Base-by-base conservation (phyloP, 2,888 invertebrate genomes). In the Phyllotreta striolata region DNA sequence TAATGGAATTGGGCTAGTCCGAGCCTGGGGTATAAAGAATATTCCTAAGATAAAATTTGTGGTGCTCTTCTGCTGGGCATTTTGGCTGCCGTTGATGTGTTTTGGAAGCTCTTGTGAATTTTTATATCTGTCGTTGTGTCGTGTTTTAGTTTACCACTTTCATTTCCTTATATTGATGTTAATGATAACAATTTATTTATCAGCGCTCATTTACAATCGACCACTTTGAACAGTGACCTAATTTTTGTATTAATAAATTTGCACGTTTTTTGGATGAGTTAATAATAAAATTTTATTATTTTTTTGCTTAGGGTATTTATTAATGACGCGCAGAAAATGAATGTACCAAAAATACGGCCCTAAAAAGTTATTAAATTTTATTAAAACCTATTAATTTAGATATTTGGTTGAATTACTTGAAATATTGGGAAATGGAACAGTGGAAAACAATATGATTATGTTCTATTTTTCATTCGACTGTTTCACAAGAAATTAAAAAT, bases 101-200 rank as follows among this genome's bases (percentile, higher is more conserved):
- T 41, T 67, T 70, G 72, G 71, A 75, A 75, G 66, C 65, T 67
- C 66, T 66, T 64, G 60, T 55, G 62, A 64, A 69, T 71, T 72
- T 49, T 73, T 72, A 70, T 73, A 72, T 72, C 70, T 72, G 67
- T 65, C 68, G 64, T 68, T 59, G n/a, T 51, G 49, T 59, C 59
- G 51, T 51, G 64, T 55, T 59, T 67, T 67, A 77, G 73, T 78
- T 77, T 76, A 76, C 74, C 74, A 75, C 77, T 76, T 76, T 76
- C 76, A 77, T 77, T 78, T 76, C 77, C 77, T 76, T 46, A 47
- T 65, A 70, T 67, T 52, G 66, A 49, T 65, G 70, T 24, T 24
- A 24, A 70, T 70, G 68, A 67, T 64, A 63, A 62, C 54, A 62
- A 66, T 66, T 70, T 67, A 70, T 67, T 62, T 63, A 46, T 40